A percentile compares a stretch with the other conserved stretches of the same genome.
Conservation (phyloP, 2,888 invertebrate genomes). For the Rotaria magnacalcarata region DNA sequence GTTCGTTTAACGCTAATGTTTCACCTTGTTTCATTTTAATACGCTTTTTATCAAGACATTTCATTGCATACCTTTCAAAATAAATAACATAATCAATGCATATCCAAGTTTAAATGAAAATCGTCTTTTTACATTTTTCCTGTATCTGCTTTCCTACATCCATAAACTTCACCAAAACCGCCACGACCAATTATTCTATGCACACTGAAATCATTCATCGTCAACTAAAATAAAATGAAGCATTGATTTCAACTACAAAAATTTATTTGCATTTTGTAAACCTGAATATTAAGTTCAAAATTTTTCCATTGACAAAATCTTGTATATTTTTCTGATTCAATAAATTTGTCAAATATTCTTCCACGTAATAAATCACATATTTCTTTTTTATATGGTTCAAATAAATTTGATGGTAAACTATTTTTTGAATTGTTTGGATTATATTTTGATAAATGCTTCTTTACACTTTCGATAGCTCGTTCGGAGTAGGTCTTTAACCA, state of each 20-base stretch:
- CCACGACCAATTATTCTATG: constrained; percentile 98
- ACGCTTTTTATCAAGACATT: constrained; percentile 98
- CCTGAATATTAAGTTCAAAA: constrained; percentile 96
- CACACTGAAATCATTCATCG: constrained; percentile 99
- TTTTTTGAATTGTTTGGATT: constrained; percentile 65
- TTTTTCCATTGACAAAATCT: constrained; percentile 99
- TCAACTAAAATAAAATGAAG: constrained; percentile 67
- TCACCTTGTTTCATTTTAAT: constrained; percentile 99
- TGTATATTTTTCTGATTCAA: constrained; percentile 87
- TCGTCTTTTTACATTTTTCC: constrained; percentile 76
- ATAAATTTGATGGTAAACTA: constrained; percentile 79
- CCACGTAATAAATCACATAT: constrained; percentile 94
- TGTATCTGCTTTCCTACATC: constrained; percentile 96
- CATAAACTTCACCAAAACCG: constrained; percentile 98
- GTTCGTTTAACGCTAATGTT: constrained; percentile 94
- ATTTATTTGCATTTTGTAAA: constrained; percentile 54
- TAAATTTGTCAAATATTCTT: constrained; percentile 84
- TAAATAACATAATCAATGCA: neutral
- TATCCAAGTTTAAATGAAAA: neutral
- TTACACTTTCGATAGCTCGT: constrained; percentile 92
- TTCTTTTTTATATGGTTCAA: constrained; percentile 99
- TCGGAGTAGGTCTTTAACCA: constrained; percentile 83
- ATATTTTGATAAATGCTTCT: constrained; percentile 91
- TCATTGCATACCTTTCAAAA: constrained; percentile 82
- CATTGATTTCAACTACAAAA: no score